Evolutionary conservation across 2,797 vertebrate genomes (phyloP), one percentile per base, ranked within the genome.

Genomic region (Falco concolor): DNA sequence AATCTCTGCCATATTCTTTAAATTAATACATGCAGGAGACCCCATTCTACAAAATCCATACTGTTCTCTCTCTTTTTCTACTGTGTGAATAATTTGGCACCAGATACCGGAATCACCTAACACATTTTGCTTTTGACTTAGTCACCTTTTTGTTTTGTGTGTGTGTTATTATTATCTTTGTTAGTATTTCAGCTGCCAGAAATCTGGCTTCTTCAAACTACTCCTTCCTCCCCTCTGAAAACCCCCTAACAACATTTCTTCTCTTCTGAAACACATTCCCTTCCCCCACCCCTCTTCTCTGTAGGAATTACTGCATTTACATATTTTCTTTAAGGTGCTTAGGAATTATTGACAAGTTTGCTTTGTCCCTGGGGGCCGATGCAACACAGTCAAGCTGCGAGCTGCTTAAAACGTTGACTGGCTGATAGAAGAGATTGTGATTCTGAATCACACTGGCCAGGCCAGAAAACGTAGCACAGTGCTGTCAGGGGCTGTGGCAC

Each of bases 401-500:
- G 77, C 47, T 87, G 90, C 88, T 97, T 96, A 86, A 95, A 96
- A 87, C 95, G 65, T 75, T 93, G 93, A 40, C 63, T 94, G 63
- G 77, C 91, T 95, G 47, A 77, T 87, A 63, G 86, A 96, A 98
- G 87, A 85, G 93, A 92, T 95, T 96, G 95, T 95, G 84, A 79
- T 87, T 93, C 94, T 93, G 89, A 96, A 90, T 73, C 94, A 96
- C 93, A 92, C 12, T 5, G 95, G 89, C 90, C 94, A 97, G 96
- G 98, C 36, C 36, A 36, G 36, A 36, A 97, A 98, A 97, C 98
- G 98, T 97, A 98, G 97, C 95, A 97, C 98, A 98, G 96, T 98
- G 97, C 98, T 98, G 97, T 98, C 98, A 98, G 97, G 97, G 96
- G 96, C 97, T 97, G 97, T 97, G 97, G 98, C 98, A 96, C 78